Conservation (phyloP, 2,888 invertebrate genomes). For the Dryomyza anilis region DNA sequence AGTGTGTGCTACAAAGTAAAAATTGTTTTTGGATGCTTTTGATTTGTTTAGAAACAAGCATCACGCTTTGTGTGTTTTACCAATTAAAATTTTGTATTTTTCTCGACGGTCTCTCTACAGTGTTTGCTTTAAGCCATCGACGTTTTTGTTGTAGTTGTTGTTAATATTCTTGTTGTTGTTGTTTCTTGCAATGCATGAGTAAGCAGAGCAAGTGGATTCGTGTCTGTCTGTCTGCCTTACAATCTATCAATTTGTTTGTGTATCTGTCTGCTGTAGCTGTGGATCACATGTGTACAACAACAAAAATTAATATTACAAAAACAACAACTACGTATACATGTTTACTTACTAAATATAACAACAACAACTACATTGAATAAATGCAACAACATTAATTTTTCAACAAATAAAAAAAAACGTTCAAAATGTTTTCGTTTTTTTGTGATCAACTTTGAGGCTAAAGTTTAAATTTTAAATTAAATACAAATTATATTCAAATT, state of each 20-base stretch:
- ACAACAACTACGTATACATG: neutral
- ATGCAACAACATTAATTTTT: no score
- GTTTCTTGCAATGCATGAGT: neutral
- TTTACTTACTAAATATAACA: neutral
- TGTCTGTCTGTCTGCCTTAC: conserved; percentile 9
- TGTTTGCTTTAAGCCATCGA: conserved; percentile 2
- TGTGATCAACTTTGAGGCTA: neutral
- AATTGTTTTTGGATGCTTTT: conserved; percentile 37
- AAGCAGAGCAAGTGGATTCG: neutral
- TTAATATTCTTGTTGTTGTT: neutral
- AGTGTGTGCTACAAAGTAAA: no score
- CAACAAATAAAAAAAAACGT: neutral
- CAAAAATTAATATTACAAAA: neutral
- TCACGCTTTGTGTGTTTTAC: conserved; percentile 48
- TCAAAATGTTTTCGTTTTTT: no score
- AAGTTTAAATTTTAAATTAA: neutral
- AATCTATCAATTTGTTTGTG: neutral
- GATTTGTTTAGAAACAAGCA: conserved; percentile 54
- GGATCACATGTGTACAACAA: neutral
- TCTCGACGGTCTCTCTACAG: conserved; percentile 13
- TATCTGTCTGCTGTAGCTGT: neutral
- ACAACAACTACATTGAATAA: neutral
- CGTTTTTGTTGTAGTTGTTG: conserved; percentile 4
- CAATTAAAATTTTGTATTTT: conserved; percentile 53
- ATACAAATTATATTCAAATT: neutral